These are phyloP conservation scores for Ormyrus labotus DNA, from an alignment of 2,888 invertebrate species.

Conservation along the genomic window DNA sequence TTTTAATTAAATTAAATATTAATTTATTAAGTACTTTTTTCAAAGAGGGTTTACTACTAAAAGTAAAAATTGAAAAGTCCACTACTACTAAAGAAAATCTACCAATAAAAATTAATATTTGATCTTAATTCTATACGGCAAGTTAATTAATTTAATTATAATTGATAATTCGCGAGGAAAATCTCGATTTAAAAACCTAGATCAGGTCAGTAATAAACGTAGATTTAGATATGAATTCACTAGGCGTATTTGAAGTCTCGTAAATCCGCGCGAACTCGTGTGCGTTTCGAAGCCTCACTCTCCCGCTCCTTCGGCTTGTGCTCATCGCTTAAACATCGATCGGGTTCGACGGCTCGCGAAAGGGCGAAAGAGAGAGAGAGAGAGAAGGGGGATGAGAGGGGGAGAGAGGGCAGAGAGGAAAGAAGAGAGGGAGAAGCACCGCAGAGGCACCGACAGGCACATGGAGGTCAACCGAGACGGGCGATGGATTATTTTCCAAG, in stretches of 20 bases:
- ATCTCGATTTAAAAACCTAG: too few species aligned
- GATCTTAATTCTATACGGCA: too few species aligned
- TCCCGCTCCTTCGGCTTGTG: neutral
- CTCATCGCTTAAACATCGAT: constrained; percentile 55
- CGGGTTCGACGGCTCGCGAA: constrained; percentile 49
- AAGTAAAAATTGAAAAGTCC: too few species aligned
- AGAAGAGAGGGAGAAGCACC: neutral
- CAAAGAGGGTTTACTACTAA: too few species aligned
- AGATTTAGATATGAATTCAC: neutral
- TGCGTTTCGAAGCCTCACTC: neutral
- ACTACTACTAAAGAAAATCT: too few species aligned
- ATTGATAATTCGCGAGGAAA: too few species aligned
- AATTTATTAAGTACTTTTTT: too few species aligned
- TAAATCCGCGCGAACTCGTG: neutral
- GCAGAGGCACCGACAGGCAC: constrained; percentile 42
- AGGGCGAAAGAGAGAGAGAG: neutral
- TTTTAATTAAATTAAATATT: too few species aligned
- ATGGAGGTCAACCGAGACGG: constrained; percentile 56
- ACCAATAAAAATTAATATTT: too few species aligned
- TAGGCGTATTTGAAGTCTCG: constrained; percentile 30
- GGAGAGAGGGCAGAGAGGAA: neutral
- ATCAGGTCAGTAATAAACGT: too few species aligned
- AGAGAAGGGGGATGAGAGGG: too few species aligned
- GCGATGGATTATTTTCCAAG: constrained; percentile 56
- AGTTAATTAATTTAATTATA: too few species aligned